These are phyloP conservation scores for Camelus dromedarius DNA, from an alignment of 2,113 vertebrate species.

Conservation along the genomic window DNA sequence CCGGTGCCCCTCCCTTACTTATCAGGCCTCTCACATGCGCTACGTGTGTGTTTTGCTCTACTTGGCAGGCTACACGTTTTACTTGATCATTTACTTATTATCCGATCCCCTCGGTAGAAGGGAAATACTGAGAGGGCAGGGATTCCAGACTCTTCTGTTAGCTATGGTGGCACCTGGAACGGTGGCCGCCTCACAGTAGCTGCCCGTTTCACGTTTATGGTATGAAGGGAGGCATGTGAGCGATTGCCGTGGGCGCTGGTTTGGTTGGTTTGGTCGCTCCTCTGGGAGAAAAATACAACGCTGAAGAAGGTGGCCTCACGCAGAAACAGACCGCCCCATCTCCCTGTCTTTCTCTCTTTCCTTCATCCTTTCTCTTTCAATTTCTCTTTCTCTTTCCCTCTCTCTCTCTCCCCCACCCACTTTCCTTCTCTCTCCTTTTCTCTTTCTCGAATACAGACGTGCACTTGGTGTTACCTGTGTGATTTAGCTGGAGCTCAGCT, in stretches of 20 bases:
- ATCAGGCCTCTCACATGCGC: not conserved
- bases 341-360: not conserved
- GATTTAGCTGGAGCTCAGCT: constrained; percentile 75
- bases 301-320: too few relatives aligned
- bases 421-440: not conserved
- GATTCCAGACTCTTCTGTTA: not conserved
- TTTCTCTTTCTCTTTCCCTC: not conserved
- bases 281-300: not conserved
- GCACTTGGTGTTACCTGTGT: constrained; percentile 35
- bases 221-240: fast-evolving
- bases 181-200: not conserved
- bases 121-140: not conserved
- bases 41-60: not conserved
- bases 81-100: not conserved
- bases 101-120: not conserved
- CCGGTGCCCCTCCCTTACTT: not conserved
- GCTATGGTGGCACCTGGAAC: fast-evolving
- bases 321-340: not conserved
- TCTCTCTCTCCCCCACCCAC: fast-evolving
- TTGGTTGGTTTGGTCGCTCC: not conserved
- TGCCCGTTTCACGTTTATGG: not conserved
- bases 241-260: fast-evolving
- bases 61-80: not conserved
- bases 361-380: not conserved
- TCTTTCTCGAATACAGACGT: not conserved